Conservation (phyloP, 2,888 invertebrate species). For the Agriopis marginaria region DNA sequence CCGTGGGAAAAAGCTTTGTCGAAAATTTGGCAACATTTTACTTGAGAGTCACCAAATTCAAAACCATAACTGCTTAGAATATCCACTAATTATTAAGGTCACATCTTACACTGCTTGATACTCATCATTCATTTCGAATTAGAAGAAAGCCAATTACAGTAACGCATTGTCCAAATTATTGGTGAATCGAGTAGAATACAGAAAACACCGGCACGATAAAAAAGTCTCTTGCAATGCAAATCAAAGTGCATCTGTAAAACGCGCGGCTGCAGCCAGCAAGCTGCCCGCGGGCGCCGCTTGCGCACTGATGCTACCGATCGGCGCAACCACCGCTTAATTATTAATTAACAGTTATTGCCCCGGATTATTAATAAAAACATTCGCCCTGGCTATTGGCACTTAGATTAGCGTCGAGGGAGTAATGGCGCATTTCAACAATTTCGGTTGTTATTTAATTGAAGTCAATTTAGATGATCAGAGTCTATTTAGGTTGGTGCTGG, state of each 20-base stretch:
- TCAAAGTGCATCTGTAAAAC: constrained; percentile 15
- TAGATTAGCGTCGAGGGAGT: constrained; percentile 86
- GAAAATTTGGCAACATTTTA: constrained; percentile 22
- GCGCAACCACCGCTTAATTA: constrained; percentile 77
- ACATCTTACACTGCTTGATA: neutral
- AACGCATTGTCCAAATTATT: neutral
- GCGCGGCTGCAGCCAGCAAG: constrained; percentile 32
- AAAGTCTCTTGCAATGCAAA: neutral
- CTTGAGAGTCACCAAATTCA: neutral
- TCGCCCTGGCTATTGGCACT: constrained; percentile 85
- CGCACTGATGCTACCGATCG: constrained; percentile 71
- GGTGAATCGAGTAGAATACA: neutral
- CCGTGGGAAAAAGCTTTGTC: constrained; percentile 71
- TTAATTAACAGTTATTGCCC: constrained; percentile 81
- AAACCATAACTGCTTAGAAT: neutral
- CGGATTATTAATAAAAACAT: constrained; percentile 84
- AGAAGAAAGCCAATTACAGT: neutral
- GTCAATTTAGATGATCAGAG: constrained; percentile 87
- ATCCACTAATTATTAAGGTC: neutral
- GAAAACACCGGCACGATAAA: constrained; percentile 5
- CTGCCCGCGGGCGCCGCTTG: constrained; percentile 50
- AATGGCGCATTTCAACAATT: constrained; percentile 87
- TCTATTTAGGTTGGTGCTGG: constrained; percentile 87
- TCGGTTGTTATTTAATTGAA: constrained; percentile 87
- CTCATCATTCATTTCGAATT: no score